Conservation (phyloP, 2,888 invertebrate species). For the Spodoptera littoralis region DNA sequence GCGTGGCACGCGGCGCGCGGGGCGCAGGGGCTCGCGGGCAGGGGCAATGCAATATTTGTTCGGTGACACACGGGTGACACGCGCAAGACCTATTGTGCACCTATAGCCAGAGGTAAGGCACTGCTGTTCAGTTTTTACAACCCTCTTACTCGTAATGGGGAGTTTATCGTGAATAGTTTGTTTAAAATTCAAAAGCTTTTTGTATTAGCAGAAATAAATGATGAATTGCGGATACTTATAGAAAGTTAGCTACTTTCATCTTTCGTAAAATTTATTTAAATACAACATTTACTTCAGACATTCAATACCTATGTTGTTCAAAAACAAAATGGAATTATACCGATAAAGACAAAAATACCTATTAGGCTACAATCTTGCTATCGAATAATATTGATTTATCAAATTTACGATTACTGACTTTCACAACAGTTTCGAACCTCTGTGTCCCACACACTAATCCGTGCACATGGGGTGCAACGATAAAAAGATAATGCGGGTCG, state of each 20-base stretch:
- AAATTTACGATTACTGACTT: neutral
- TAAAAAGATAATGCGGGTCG: slow-evolving; percentile 87
- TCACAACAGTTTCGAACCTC: slow-evolving; percentile 66
- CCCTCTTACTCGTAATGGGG: slow-evolving; percentile 19
- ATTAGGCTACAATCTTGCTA: too few species aligned
- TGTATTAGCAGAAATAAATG: too few species aligned
- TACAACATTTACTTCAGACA: too few species aligned
- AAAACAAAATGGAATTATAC: too few species aligned
- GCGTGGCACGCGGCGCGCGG: slow-evolving; percentile 57
- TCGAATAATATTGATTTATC: too few species aligned
- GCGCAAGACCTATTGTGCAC: slow-evolving; percentile 79
- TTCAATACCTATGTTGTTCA: too few species aligned
- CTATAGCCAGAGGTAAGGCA: slow-evolving; percentile 74
- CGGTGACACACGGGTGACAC: slow-evolving; percentile 86
- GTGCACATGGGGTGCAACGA: slow-evolving; percentile 84
- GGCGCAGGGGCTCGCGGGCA: slow-evolving; percentile 38
- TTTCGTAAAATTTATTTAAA: too few species aligned
- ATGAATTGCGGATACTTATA: too few species aligned
- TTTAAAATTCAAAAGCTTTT: neutral
- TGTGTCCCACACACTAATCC: slow-evolving; percentile 78
- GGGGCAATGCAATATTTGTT: slow-evolving; percentile 86
- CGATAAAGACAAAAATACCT: too few species aligned
- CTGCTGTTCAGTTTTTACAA: slow-evolving; percentile 51
- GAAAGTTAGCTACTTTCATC: too few species aligned
- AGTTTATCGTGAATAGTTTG: slow-evolving; percentile 8